phyloP scores from a whole-genome alignment of 2,113 vertebrate species.

The Aptenodytes forsteri region DNA sequence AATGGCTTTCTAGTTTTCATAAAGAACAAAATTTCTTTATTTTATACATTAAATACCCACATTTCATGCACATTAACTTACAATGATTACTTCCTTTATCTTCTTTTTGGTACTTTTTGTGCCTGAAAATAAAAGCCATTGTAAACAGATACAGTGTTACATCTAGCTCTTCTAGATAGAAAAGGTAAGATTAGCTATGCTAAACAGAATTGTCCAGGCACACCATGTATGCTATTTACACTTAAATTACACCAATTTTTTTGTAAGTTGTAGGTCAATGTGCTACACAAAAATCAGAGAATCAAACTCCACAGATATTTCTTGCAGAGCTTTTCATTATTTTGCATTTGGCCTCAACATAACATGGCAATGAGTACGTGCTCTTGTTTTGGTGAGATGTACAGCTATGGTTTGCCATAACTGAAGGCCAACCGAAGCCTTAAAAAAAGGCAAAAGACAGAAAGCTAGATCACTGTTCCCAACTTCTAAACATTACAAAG shows the following conservation, averaged over 20 bases:
- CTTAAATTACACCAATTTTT: not conserved
- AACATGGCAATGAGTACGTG: not conserved
- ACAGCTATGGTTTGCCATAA: not conserved
- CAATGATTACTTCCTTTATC: not conserved
- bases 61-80: not conserved
- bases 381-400: not conserved
- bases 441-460: not conserved
- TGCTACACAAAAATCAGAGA: not conserved
- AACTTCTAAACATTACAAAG: not conserved
- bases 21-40: not conserved
- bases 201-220: not conserved
- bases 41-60: not conserved
- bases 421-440: not conserved
- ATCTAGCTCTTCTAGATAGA: not conserved
- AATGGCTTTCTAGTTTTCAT: not conserved
- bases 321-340: not conserved
- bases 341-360: not conserved
- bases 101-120: not conserved
- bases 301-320: not conserved
- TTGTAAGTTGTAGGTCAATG: not conserved
- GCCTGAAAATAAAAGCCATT: not conserved
- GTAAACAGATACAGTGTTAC: not conserved
- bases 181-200: not conserved
- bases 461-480: not conserved
- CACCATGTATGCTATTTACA: not conserved